These are phyloP conservation scores for Hyposoter dolosus DNA, from an alignment of 2,888 invertebrate genomes.

Conservation along the genomic window DNA sequence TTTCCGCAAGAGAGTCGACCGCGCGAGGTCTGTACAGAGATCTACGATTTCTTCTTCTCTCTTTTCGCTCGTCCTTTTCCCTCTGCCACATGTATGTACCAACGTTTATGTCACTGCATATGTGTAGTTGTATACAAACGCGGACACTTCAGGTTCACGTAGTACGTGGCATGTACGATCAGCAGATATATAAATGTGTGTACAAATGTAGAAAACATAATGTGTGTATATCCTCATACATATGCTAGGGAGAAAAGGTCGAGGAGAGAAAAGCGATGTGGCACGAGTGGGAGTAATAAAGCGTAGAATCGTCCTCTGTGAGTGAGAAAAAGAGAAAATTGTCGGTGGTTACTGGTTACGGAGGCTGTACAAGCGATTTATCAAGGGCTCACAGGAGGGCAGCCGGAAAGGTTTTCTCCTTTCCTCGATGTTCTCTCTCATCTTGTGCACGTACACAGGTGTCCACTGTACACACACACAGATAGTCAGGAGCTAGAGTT, in stretches of 20 bases:
- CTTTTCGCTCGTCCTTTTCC: conserved; percentile 25
- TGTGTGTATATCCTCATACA: conserved; percentile 3
- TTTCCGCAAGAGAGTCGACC: conserved; percentile 31
- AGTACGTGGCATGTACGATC: conserved; percentile 27
- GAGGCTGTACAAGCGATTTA: conserved; percentile 66
- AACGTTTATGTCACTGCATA: no score
- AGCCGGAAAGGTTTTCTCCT: conserved; percentile 46
- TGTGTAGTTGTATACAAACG: conserved; percentile 37
- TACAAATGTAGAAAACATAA: conserved; percentile 10
- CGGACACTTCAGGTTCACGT: conserved; percentile 17
- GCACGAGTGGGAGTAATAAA: conserved; percentile 68
- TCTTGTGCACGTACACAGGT: not conserved
- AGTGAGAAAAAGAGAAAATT: conserved; percentile 65
- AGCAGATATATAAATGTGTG: not conserved
- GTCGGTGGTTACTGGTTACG: conserved; percentile 53
- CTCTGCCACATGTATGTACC: not conserved
- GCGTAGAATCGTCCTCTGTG: conserved; percentile 62
- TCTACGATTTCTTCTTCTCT: conserved; percentile 45
- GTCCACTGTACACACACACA: conserved; percentile 29
- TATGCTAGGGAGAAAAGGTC: conserved; percentile 16
- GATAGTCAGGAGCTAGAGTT: not conserved
- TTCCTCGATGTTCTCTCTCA: conserved; percentile 34
- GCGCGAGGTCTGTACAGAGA: conserved; percentile 35
- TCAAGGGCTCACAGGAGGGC: conserved; percentile 68
- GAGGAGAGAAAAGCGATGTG: conserved; percentile 55